A percentile compares a stretch with the other conserved stretches of the same genome.
These are phyloP conservation scores for Dreissena rostriformis DNA, from an alignment of 1,140 invertebrate genomes.

Conservation along the genomic window DNA sequence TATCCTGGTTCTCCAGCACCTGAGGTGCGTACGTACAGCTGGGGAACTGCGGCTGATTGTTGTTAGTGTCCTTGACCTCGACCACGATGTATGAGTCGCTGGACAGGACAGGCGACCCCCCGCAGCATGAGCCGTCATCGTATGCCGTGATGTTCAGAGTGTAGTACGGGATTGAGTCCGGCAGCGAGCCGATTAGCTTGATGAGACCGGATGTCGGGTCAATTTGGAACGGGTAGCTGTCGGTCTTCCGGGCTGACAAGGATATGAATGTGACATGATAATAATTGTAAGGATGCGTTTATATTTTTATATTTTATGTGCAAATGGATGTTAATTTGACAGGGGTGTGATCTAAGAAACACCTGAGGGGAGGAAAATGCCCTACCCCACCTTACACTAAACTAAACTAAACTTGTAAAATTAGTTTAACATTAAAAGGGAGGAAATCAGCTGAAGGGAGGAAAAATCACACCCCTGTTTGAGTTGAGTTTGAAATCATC, in stretches of 20 bases:
- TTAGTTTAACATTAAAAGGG: no score
- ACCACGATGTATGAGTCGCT: constrained; percentile 59
- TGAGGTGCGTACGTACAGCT: constrained; percentile 67
- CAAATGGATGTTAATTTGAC: no score
- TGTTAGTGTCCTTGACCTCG: constrained; percentile 73
- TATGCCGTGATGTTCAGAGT: constrained; percentile 68
- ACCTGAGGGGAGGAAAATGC: no score
- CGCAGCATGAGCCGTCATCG: constrained; percentile 76
- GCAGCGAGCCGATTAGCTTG: constrained; percentile 57
- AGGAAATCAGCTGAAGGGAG: no score
- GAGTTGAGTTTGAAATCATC: no score
- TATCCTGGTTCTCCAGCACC: constrained; percentile 66
- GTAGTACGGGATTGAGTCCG: constrained; percentile 61
- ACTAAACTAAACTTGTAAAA: no score
- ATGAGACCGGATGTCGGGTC: constrained; percentile 69
- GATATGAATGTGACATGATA: no score
- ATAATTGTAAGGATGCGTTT: no score
- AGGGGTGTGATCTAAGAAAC: no score
- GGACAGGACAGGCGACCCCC: constrained; percentile 53
- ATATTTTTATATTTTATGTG: no score
- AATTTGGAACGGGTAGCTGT: constrained; percentile 68
- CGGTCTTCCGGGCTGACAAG: constrained; percentile 27
- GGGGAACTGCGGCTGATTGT: constrained; percentile 71
- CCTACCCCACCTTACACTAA: no score
- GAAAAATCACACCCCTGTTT: no score